phyloP scores from a whole-genome alignment of 1,140 invertebrate species.

The Euwallacea similis region DNA sequence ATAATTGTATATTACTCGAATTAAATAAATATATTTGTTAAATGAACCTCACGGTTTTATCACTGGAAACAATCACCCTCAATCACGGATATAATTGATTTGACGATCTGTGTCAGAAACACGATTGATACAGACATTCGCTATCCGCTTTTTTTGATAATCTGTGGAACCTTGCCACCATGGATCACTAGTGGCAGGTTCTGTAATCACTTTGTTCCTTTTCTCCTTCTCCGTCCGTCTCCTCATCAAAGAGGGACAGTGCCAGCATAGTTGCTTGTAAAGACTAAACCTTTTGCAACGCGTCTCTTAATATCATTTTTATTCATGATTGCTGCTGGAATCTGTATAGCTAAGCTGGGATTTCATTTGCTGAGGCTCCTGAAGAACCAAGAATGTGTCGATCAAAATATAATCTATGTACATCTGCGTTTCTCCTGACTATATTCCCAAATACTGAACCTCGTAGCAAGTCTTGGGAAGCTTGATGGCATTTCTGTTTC shows the following conservation, averaged over 20 bases:
- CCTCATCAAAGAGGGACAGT: not conserved
- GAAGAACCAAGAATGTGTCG: no score
- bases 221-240: not conserved
- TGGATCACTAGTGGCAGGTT: not conserved
- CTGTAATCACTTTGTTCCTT: not conserved
- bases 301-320: no score
- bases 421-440: not conserved
- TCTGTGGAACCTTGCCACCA: not conserved
- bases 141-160: not conserved
- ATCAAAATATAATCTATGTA: no score
- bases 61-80: not conserved
- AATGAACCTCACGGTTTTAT: slow-evolving; percentile 2
- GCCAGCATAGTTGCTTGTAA: no score
- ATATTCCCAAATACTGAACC: slow-evolving; percentile 14
- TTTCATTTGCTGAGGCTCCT: no score
- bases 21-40: slow-evolving; percentile 35
- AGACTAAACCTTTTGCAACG: no score
- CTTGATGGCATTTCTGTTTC: no score
- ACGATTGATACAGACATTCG: not conserved
- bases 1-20: slow-evolving; percentile 28
- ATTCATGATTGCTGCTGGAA: no score
- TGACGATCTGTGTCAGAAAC: not conserved
- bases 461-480: no score
- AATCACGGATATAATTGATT: not conserved
- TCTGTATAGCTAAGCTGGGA: no score